Evolutionary conservation across 2,113 vertebrate species (phyloP).

Genomic region (Oncorhynchus clarkii): DNA sequence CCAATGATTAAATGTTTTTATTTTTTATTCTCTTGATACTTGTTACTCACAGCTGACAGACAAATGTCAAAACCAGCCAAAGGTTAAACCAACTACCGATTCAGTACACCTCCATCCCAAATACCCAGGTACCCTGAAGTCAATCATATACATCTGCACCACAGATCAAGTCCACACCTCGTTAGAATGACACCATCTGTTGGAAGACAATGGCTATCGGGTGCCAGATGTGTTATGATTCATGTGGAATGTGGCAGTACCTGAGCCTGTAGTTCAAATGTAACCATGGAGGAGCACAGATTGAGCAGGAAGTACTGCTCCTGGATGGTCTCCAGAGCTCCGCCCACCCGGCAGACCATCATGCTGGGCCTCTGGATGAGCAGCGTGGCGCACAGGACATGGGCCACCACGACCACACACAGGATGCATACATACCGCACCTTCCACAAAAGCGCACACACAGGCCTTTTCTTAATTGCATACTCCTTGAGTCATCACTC

Average conservation of each 20-base stretch:
- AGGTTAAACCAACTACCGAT: too few relatives aligned
- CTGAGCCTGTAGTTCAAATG: conserved; percentile 87
- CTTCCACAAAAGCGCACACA: conserved; percentile 52
- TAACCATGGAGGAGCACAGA: conserved; percentile 85
- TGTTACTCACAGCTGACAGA: conserved; percentile 65
- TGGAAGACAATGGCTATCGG: too few relatives aligned
- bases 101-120: too few relatives aligned
- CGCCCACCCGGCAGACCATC: conserved; percentile 86
- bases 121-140: too few relatives aligned
- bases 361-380: conserved; percentile 76
- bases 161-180: too few relatives aligned
- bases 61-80: not conserved
- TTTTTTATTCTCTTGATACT: too few relatives aligned
- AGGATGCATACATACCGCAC: conserved; percentile 77
- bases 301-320: conserved; percentile 81
- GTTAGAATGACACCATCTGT: too few relatives aligned
- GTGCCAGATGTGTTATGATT: not conserved
- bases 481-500: too few relatives aligned
- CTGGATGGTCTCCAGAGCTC: conserved; percentile 80
- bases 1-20: too few relatives aligned
- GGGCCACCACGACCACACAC: conserved; percentile 67
- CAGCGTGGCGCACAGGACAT: conserved; percentile 69
- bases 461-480: too few relatives aligned
- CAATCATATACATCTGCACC: too few relatives aligned
- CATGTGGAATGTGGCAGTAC: conserved; percentile 47